These are phyloP conservation scores for Philotrypesis tridentata DNA, from an alignment of 1,140 invertebrate genomes.

Conservation along the genomic window DNA sequence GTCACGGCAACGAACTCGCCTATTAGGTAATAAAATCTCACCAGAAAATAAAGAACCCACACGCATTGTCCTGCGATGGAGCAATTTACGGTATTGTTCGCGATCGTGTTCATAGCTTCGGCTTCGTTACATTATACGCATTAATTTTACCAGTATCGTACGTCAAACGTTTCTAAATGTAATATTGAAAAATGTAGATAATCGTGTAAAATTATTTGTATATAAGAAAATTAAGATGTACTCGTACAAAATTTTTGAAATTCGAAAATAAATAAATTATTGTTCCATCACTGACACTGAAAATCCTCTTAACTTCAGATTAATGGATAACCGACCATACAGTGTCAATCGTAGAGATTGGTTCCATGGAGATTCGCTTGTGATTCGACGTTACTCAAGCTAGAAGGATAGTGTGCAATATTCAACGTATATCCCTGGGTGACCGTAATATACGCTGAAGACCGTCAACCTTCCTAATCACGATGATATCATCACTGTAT, in stretches of 20 bases:
- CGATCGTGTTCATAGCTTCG: not conserved
- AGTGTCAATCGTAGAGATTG: not conserved
- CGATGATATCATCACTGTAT: not conserved
- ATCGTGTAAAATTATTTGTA: no score
- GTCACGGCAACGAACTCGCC: not conserved
- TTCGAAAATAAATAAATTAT: not conserved
- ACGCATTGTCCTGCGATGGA: not conserved
- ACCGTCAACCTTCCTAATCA: not conserved
- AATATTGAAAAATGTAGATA: no score
- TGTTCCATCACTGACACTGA: not conserved
- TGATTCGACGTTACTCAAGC: not conserved
- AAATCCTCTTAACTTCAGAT: not conserved
- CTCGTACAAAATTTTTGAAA: no score
- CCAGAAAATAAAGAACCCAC: constrained; percentile 13
- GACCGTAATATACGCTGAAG: not conserved
- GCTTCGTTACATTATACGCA: no score
- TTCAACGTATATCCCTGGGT: constrained; percentile 13
- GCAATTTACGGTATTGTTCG: constrained; percentile 12
- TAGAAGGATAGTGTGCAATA: not conserved
- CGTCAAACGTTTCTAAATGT: not conserved
- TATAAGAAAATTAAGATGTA: no score
- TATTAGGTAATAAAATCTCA: constrained; percentile 24
- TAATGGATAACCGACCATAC: not conserved
- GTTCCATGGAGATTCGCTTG: not conserved
- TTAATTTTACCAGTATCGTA: not conserved